Evolutionary conservation across 2,797 vertebrate species (phyloP).

Genomic region (Amblyraja radiata): DNA sequence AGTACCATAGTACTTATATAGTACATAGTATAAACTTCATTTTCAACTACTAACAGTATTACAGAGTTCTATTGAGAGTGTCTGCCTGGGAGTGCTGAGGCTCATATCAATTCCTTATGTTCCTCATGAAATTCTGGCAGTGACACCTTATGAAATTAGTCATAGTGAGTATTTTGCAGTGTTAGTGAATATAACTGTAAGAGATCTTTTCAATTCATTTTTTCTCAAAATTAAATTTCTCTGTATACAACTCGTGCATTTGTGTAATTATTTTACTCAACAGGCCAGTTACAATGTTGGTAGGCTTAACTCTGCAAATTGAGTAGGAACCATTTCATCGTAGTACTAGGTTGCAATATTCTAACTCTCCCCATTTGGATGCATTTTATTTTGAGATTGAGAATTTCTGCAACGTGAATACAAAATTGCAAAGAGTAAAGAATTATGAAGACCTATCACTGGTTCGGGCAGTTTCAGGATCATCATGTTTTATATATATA

Average conservation of each 20-base stretch:
- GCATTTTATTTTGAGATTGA: background rate
- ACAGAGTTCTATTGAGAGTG: background rate
- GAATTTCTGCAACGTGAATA: background rate
- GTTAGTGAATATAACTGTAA: background rate
- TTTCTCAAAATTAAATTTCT: conserved; percentile 1
- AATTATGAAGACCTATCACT: background rate
- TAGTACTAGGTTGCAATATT: background rate
- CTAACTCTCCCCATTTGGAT: background rate
- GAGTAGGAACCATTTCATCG: background rate
- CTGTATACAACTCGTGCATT: background rate
- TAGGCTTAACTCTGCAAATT: background rate
- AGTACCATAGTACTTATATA: background rate
- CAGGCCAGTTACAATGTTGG: background rate
- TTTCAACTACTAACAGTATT: background rate
- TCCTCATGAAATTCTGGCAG: background rate
- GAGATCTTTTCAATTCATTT: background rate
- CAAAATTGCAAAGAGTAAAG: background rate
- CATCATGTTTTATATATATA: background rate
- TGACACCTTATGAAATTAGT: background rate
- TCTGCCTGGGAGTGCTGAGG: background rate
- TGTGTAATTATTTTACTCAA: background rate
- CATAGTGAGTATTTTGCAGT: background rate
- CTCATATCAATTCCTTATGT: conserved; percentile 4
- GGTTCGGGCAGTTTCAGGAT: background rate
- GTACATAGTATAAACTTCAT: background rate